A percentile compares a stretch with the other conserved stretches of the same genome.
Evolutionary conservation across 2,797 vertebrate species (phyloP).

Genomic region (Aphelocoma californica): DNA sequence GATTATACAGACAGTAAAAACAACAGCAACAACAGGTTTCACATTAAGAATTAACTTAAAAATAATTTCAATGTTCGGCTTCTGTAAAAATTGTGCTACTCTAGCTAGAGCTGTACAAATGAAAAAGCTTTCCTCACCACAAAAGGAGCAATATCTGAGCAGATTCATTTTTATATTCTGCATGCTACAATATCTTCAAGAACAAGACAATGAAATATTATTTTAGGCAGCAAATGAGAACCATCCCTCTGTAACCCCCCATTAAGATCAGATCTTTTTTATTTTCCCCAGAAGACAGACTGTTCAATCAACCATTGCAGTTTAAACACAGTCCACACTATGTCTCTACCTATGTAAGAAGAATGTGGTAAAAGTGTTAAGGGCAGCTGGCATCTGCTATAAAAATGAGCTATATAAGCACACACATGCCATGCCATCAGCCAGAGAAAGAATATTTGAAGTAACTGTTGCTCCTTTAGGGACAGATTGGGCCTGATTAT

Average conservation of each 20-base stretch:
- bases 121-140: not conserved
- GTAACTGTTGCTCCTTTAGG: not conserved
- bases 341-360: not conserved
- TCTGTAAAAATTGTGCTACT: not conserved
- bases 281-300: not conserved
- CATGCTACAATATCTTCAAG: not conserved
- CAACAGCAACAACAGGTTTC: not conserved
- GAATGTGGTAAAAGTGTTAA: not conserved
- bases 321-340: constrained; percentile 3
- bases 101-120: not conserved
- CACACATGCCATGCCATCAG: not conserved
- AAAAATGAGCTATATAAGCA: not conserved
- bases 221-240: constrained; percentile 38
- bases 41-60: not conserved
- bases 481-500: not conserved
- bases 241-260: not conserved
- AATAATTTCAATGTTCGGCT: not conserved
- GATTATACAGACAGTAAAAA: not conserved
- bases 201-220: constrained; percentile 38
- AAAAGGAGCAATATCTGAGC: constrained; percentile 3
- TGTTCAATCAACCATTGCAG: not conserved
- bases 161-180: constrained; percentile 18
- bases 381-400: not conserved
- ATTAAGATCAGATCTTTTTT: not conserved
- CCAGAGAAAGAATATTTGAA: not conserved